phyloP scores from a whole-genome alignment of 2,797 vertebrate genomes.

The Sebastes hubbsi region DNA sequence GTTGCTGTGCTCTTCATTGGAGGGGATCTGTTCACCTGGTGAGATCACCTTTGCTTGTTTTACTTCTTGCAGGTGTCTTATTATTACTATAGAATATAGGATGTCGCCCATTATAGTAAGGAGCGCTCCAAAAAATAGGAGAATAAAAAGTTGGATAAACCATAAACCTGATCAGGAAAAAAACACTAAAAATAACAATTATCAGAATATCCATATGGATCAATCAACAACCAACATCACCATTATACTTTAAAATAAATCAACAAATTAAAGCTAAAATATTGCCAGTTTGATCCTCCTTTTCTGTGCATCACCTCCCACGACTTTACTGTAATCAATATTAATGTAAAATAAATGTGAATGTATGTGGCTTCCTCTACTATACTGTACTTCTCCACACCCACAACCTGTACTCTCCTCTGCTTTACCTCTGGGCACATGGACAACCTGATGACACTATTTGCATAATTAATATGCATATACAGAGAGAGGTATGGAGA shows the following conservation, averaged over 20 bases:
- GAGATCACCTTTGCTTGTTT: constrained; percentile 66
- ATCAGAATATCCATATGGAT: not conserved
- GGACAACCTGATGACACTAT: constrained; percentile 32
- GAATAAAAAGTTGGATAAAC: constrained; percentile 10
- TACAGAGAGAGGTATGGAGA: not conserved
- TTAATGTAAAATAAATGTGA: not conserved
- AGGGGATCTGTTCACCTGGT: constrained; percentile 88
- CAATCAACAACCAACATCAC: not conserved
- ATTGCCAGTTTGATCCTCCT: not conserved
- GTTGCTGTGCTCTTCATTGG: constrained; percentile 84
- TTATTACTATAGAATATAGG: too few relatives aligned
- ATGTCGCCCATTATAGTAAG: not conserved
- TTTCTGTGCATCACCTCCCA: constrained; percentile 5
- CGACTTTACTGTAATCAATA: not conserved
- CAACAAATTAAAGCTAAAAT: not conserved
- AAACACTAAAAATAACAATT: not conserved
- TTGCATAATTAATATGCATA: constrained; percentile 61
- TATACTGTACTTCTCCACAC: not conserved
- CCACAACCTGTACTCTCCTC: constrained; percentile 23
- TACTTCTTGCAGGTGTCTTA: constrained; percentile 10
- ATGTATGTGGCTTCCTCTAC: not conserved
- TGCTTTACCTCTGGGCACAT: constrained; percentile 10
- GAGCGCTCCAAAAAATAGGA: not conserved
- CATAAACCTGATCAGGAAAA: not conserved
- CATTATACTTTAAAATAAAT: not conserved